Evolutionary conservation across 2,888 invertebrate genomes (phyloP).

Genomic region (Brenthis daphne): DNA sequence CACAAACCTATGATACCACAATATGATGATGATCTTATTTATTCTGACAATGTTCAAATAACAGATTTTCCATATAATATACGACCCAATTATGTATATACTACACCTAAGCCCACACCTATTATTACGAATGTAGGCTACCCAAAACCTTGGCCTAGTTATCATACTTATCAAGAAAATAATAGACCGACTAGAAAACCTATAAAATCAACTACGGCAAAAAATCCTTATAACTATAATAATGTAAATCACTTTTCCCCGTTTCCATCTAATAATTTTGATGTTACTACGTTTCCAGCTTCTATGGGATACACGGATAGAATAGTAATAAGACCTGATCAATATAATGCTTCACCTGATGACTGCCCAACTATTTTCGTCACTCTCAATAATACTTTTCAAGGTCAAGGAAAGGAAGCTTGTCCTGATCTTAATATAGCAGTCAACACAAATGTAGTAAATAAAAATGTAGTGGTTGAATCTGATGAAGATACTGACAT

Average conservation of each 20-base stretch:
- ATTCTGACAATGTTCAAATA: slow-evolving; percentile 62
- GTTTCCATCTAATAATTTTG: slow-evolving; percentile 56
- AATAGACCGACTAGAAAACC: slow-evolving; percentile 60
- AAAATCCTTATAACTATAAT: slow-evolving; percentile 59
- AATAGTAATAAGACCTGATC: slow-evolving; percentile 75
- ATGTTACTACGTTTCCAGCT: slow-evolving; percentile 72
- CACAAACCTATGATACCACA: slow-evolving; percentile 52
- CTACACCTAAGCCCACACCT: slow-evolving; percentile 64
- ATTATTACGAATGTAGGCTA: slow-evolving; percentile 74
- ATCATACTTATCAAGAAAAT: slow-evolving; percentile 35
- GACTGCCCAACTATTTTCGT: slow-evolving; percentile 83
- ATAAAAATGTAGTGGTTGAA: slow-evolving; percentile 78
- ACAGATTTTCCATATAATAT: slow-evolving; percentile 51
- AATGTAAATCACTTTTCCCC: slow-evolving; percentile 56
- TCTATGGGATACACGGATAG: slow-evolving; percentile 67
- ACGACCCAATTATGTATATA: slow-evolving; percentile 61
- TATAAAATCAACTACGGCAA: slow-evolving; percentile 56
- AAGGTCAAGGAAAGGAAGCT: slow-evolving; percentile 83
- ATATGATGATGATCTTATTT: slow-evolving; percentile 57
- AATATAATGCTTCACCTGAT: slow-evolving; percentile 67
- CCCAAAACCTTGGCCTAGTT: slow-evolving; percentile 51
- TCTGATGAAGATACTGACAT: slow-evolving; percentile 66
- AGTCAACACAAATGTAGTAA: slow-evolving; percentile 86
- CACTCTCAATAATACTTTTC: slow-evolving; percentile 78
- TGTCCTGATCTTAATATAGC: slow-evolving; percentile 87